Base-by-base conservation (phyloP, 2,888 invertebrate species). In the Quadroppia sp. region DNA sequence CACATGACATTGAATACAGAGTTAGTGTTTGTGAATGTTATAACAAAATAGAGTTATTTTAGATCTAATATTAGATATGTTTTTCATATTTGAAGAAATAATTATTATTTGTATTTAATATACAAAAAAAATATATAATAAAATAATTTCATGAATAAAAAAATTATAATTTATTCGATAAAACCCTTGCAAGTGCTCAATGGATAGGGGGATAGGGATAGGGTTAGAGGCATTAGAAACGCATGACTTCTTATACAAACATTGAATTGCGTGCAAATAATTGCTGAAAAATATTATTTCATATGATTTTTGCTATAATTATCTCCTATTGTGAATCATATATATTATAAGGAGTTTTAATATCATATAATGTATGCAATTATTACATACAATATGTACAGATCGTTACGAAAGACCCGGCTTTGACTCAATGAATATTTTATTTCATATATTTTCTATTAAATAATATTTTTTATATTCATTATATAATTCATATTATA, bases 401-500 rank as follows among this genome's bases (percentile, higher is more conserved):
- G 17, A 9, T 53, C 20, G 7, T n/a, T 53, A 6, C 20, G 7
- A n/a, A 20, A 53, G 25, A 53, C 13, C 53, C 15, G 53, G 25
- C 23, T 53, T 3, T 53, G 3, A 53, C 53, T 53, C 3, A 53
- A 53, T 53, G 53, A 20, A 53, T 11, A 53, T 53, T 53, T 20
- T 53, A 53, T 53, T 23, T 53, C 25, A 48, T 48, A 48, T n/a
- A n/a, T 15, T 15, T 48, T 48, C 48, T 4, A 4, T n/a, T n/a
- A 48, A 48, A 48, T 48, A n/a, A 48, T 15, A 48, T 48, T 48
- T 48, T 15, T 9, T 48, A 48, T n/a, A n/a, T n/a, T 53, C 53
- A 53, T 53, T 53, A 23, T 53, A 53, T 53, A 53, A 53, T 20
- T 53, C 23, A 53, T 53, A 53, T 20, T 53, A 53, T 20, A 53